Conservation (phyloP, 2,797 vertebrate genomes). For the Muscicapa striata region DNA sequence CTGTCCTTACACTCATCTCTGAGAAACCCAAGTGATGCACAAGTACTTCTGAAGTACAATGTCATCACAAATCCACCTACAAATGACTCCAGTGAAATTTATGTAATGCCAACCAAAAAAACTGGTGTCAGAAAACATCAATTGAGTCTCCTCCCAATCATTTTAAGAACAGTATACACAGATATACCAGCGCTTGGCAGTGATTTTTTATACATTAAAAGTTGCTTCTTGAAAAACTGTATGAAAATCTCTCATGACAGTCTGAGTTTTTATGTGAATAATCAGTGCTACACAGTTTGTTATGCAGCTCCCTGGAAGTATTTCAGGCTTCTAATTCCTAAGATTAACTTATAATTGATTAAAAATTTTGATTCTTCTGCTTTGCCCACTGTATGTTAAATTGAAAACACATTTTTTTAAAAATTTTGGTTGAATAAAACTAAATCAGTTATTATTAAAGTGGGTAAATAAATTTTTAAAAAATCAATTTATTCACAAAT, state of each 20-base stretch:
- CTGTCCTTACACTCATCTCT: not conserved
- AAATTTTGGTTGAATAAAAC: not conserved
- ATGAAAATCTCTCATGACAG: not conserved
- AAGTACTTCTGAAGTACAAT: not conserved
- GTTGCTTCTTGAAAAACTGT: not conserved
- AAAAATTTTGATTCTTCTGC: not conserved
- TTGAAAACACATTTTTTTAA: not conserved
- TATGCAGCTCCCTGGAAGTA: not conserved
- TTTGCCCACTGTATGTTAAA: not conserved
- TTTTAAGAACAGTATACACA: not conserved
- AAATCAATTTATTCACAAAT: not conserved
- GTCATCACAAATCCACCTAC: not conserved
- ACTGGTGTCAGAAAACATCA: not conserved
- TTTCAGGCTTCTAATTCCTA: not conserved
- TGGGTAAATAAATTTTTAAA: not conserved
- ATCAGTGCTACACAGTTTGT: not conserved
- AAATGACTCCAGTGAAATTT: not conserved
- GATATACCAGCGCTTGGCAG: not conserved
- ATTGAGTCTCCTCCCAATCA: not conserved
- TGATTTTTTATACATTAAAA: not conserved
- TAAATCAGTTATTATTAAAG: not conserved
- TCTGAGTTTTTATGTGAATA: not conserved
- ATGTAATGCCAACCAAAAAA: not conserved
- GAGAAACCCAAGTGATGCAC: not conserved
- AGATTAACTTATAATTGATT: not conserved